Base-by-base conservation (phyloP, 2,888 invertebrate species). In the Synanthedon andrenaeformis region DNA sequence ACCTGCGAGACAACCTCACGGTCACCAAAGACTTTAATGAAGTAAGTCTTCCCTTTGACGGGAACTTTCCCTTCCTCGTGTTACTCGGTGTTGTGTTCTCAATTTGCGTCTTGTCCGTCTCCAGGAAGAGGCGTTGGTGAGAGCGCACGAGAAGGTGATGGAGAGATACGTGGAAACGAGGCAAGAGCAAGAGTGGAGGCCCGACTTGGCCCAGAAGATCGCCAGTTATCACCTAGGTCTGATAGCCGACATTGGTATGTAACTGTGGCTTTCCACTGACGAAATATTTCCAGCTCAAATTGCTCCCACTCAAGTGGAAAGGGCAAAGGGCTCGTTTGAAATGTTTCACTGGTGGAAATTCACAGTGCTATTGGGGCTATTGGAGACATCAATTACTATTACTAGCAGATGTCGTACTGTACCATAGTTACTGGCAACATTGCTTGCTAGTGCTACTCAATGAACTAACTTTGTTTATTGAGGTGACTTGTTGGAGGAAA, bases 11-110 rank as follows among this genome's bases (percentile, higher is more conserved):
- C 59, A 76, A 80, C 63, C 76, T 84, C 28, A 57, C 70, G 5
- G 61, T 75, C 65, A 83, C 82, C 41, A 54, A 59, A 12, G 82
- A 82, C 63, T 85, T 82, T 57, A 69, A 71, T 4, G 84, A 84
- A 81, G 82, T 80, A 3, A 49, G 49, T 8, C 13, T 19, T 49
- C 14, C 11, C 49, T 13, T 42, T n/a, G n/a, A 1, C 42, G 10
- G 45, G 3, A n/a, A n/a, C n/a, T n/a, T n/a, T n/a, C n/a, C n/a
- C n/a, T n/a, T n/a, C n/a, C n/a, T 13, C n/a, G 4, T 28, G 8
- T 1, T 10, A 3, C 10, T 42, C 42, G n/a, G 42, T 12, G 12
- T 3, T n/a, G 5, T 23, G 8, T 28, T 8, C 8, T 28, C 28
- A 6, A 28, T 28, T 8, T 8, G 8, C 6, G 28, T 28, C 1